These are phyloP conservation scores for Sialis lutaria DNA, from an alignment of 2,888 invertebrate genomes.

Conservation along the genomic window DNA sequence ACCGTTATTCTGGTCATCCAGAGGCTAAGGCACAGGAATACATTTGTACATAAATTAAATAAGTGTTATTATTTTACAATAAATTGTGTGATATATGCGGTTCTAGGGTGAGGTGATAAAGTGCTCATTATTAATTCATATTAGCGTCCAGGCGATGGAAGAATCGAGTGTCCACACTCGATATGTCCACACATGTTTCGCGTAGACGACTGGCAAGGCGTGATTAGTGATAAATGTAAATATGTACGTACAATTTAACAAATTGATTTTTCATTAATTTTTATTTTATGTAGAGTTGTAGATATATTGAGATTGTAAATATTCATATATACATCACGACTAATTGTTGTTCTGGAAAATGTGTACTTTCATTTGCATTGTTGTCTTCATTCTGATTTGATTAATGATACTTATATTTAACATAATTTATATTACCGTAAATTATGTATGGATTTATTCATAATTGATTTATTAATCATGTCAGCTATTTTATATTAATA, in stretches of 20 bases:
- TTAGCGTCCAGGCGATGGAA: not conserved
- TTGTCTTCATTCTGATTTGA: not conserved
- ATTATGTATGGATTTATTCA: too few species aligned
- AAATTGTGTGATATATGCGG: constrained; percentile 1
- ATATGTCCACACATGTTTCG: not conserved
- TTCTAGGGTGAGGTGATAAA: constrained; percentile 2
- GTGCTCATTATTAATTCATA: constrained; percentile 4
- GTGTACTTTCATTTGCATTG: not conserved
- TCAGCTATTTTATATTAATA: too few species aligned
- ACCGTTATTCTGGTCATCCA: too few species aligned
- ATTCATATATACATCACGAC: not conserved
- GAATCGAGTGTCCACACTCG: not conserved
- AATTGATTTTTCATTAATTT: constrained; percentile 1
- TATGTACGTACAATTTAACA: constrained; percentile 3
- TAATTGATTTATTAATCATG: too few species aligned
- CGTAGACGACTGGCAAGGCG: constrained; percentile 2
- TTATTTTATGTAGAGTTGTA: not conserved
- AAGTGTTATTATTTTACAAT: constrained; percentile 1
- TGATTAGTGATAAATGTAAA: constrained; percentile 5
- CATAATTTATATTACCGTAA: too few species aligned
- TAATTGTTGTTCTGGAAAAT: not conserved
- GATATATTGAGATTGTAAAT: not conserved
- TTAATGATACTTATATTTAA: too few species aligned
- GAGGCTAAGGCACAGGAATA: too few species aligned
- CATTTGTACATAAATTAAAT: not conserved